These are phyloP conservation scores for Hemicentrotus pulcherrimus DNA, from an alignment of 35 echinoderm and acorn worm species.

Conservation along the genomic window DNA sequence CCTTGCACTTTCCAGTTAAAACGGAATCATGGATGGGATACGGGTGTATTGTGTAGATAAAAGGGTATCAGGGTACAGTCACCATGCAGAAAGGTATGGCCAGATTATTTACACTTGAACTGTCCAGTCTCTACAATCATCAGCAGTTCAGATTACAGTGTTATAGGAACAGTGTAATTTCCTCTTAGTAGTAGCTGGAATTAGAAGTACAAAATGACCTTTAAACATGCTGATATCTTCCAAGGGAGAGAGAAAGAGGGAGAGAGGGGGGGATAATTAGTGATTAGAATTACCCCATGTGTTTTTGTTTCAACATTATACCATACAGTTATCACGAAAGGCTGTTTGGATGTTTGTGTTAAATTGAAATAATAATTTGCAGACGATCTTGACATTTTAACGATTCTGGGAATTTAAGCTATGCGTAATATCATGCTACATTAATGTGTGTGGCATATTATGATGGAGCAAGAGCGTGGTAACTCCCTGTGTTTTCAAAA, in stretches of 20 bases:
- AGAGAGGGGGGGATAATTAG: neutral
- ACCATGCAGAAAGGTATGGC: neutral
- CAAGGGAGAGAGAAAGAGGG: neutral
- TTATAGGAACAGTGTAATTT: neutral
- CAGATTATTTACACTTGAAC: too few species aligned
- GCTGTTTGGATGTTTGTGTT: too few species aligned
- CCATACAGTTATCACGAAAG: too few species aligned
- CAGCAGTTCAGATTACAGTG: neutral
- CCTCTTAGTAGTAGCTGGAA: neutral
- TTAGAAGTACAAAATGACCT: neutral
- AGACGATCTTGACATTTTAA: too few species aligned
- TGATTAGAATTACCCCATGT: too few species aligned
- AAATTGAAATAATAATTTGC: too few species aligned
- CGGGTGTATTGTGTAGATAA: neutral
- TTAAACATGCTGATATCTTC: neutral
- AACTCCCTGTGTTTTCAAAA: too few species aligned
- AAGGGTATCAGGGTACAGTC: neutral
- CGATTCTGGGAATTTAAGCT: too few species aligned
- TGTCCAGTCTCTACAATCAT: neutral
- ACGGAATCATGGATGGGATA: neutral
- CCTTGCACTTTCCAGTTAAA: neutral
- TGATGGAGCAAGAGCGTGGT: too few species aligned
- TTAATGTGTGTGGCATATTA: too few species aligned
- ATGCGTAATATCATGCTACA: too few species aligned
- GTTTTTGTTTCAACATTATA: too few species aligned